Evolutionary conservation across 2,797 vertebrate species (phyloP), one percentile per base, ranked within the genome.

Genomic region (Phrynocephalus forsythii): DNA sequence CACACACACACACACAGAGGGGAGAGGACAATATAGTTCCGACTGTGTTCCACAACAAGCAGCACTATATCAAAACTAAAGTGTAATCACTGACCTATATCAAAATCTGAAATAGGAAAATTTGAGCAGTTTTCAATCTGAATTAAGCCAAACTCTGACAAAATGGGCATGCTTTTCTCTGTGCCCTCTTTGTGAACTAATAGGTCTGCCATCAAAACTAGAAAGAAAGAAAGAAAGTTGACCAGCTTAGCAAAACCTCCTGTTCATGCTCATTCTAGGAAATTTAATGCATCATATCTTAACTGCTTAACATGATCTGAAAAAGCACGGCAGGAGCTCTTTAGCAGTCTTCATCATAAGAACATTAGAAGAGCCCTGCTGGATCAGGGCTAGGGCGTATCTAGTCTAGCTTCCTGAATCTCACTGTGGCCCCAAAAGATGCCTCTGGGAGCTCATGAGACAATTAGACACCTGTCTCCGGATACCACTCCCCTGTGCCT

Each of bases 211-310:
- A 28, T 8, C 11, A 13, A 44, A 48, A 24, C n/a, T 20, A 67
- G 69, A 33, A 24, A 15, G 68, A 67, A 68, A n/a, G 18, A 69
- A 63, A 52, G 33, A 28, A 56, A 50, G 80, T 83, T 78, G 20
- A 76, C 63, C 7, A 67, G 60, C 38, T 22, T 24, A n/a, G 6
- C 80, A 68, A 60, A 60, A 77, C 50, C 28, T 86, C 79, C 66
- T 75, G 85, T 33, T 86, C n/a, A 20, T 71, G 28, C 50, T 24
- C 10, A 73, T 38, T 38, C 48, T 16, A 56, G 3, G 85, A n/a
- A 85, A 38, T 28, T 77, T 90, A 80, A 89, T 10, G 56, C 79
- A 84, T 76, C 44, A 44, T 84, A 71, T 86, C 16, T 84, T 73
- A 87, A 60, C 52, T 85, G 88, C 87, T 89, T 56, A 81, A 16